Conservation (phyloP, 2,797 vertebrate species). For the Molossus alvarezi region DNA sequence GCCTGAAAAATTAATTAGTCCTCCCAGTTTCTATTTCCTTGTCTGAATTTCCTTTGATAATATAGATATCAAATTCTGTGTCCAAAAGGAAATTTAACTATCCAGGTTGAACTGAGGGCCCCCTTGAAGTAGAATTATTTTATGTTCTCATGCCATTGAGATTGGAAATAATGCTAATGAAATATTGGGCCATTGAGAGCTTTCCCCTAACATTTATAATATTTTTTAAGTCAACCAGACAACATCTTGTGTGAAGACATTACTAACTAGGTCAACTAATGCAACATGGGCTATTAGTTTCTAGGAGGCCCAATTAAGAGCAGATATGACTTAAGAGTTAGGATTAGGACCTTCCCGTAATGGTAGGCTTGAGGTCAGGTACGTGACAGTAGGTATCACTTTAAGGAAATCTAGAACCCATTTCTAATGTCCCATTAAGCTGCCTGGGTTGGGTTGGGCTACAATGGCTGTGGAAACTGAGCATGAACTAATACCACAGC, state of each 20-base stretch:
- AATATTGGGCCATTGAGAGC: background rate
- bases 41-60: background rate
- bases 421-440: background rate
- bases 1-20: background rate
- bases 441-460: background rate
- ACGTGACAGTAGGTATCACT: background rate
- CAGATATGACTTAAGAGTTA: background rate
- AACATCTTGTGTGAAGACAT: background rate
- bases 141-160: background rate
- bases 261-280: background rate
- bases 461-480: background rate
- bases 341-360: background rate
- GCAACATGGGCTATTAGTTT: background rate
- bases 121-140: background rate
- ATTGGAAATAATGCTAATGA: background rate
- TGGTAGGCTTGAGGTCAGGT: background rate
- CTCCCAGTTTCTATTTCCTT: constrained; percentile 13
- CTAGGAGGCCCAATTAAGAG: background rate
- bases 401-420: background rate
- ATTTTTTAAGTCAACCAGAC: background rate
- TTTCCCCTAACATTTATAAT: constrained; percentile 20
- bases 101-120: background rate
- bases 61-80: background rate
- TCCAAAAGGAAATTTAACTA: constrained; percentile 20
- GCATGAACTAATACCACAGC: background rate